A percentile compares a stretch with the other conserved stretches of the same genome.
phyloP scores from a whole-genome alignment of 2,797 vertebrate species.

The Rhadinocentrus ornatus region DNA sequence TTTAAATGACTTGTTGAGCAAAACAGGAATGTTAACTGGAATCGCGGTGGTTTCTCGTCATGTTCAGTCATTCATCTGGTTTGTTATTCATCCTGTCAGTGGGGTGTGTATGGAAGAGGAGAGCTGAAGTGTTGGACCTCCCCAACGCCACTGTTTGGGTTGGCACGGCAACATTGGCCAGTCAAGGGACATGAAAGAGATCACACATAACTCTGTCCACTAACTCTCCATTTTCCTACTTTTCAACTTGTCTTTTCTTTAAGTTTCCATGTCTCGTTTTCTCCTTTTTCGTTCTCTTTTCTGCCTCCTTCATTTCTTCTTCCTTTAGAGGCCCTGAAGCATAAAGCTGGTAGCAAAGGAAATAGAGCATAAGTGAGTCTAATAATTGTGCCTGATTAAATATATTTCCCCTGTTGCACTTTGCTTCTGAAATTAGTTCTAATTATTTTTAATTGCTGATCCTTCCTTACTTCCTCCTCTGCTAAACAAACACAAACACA shows the following conservation, averaged over 20 bases:
- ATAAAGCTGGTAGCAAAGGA: slow-evolving; percentile 51
- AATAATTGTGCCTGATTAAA: slow-evolving; percentile 76
- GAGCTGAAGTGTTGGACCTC: slow-evolving; percentile 68
- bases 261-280: slow-evolving; percentile 54
- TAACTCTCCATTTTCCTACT: slow-evolving; percentile 46
- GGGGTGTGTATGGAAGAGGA: slow-evolving; percentile 59
- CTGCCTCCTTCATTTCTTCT: slow-evolving; percentile 1
- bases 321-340: slow-evolving; percentile 40
- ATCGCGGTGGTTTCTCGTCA: slow-evolving; percentile 26
- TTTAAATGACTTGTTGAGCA: slow-evolving; percentile 16
- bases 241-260: slow-evolving; percentile 60
- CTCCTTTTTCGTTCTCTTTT: slow-evolving; percentile 24
- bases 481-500: slow-evolving; percentile 45
- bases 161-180: slow-evolving; percentile 71
- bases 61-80: slow-evolving; percentile 31
- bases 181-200: slow-evolving; percentile 75
- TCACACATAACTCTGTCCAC: slow-evolving; percentile 66
- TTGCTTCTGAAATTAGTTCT: slow-evolving; percentile 76
- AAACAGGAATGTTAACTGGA: slow-evolving; percentile 37
- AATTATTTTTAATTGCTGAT: slow-evolving; percentile 82
- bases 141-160: slow-evolving; percentile 74
- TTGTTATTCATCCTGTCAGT: slow-evolving; percentile 78
- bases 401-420: slow-evolving; percentile 69
- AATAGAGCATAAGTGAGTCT: slow-evolving; percentile 65
- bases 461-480: slow-evolving; percentile 67